phyloP scores from a whole-genome alignment of 2,797 vertebrate species.

The Furcifer pardalis region DNA sequence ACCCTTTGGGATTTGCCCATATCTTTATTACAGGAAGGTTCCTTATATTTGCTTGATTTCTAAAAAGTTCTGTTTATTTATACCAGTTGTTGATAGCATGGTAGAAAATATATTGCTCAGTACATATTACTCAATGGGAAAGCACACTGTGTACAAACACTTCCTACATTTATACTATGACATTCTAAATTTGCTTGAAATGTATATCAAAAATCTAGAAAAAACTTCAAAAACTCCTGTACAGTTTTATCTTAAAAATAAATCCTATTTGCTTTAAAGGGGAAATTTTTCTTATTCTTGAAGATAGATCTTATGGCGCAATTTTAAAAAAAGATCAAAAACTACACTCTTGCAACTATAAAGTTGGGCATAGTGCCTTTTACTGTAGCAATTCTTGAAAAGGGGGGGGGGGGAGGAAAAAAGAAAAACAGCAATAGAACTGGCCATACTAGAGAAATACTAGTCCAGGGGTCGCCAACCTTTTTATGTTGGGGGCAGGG shows the following conservation, averaged over 20 bases:
- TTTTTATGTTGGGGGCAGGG: no score
- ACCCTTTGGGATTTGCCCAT: no score
- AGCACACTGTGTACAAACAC: not conserved
- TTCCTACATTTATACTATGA: not conserved
- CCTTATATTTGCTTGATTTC: no score
- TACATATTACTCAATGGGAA: not conserved
- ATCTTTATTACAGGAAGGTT: no score
- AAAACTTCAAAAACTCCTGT: not conserved
- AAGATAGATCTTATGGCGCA: constrained; percentile 51
- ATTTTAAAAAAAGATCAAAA: constrained; percentile 31
- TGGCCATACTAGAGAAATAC: constrained; percentile 48
- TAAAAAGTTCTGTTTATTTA: no score
- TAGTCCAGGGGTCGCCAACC: no score
- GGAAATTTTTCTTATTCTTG: constrained; percentile 8
- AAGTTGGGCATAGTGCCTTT: constrained; percentile 53
- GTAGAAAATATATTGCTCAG: no score
- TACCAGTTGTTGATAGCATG: no score
- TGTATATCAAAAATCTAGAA: not conserved
- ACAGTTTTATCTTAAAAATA: not conserved
- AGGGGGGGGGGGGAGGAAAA: no score
- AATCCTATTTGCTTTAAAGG: not conserved
- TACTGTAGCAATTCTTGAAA: not conserved
- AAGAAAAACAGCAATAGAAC: constrained; percentile 60
- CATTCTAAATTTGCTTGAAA: not conserved
- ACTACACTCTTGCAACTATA: not conserved